phyloP scores from a whole-genome alignment of 2,888 invertebrate species.

The Drosophila testacea region DNA sequence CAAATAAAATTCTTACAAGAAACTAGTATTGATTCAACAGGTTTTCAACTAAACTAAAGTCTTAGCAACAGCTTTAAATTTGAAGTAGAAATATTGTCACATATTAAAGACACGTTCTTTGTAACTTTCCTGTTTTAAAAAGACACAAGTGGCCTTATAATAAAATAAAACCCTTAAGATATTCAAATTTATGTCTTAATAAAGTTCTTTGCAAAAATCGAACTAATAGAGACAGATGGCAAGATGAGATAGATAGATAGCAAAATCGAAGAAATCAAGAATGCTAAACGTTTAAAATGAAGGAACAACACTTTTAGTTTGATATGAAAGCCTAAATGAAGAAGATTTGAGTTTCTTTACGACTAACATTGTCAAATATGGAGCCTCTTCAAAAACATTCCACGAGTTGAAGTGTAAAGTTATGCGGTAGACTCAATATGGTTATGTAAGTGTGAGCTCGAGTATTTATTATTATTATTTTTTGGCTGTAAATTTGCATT shows the following conservation, averaged over 20 bases:
- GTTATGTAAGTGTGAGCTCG: constrained; percentile 43
- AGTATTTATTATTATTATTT: constrained; percentile 48
- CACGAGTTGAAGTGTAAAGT: constrained; percentile 24
- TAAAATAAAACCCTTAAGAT: too few species aligned
- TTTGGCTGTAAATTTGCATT: constrained; percentile 71
- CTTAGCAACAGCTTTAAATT: not conserved
- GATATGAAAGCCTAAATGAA: too few species aligned
- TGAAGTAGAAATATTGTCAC: not conserved
- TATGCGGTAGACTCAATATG: constrained; percentile 30
- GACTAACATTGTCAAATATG: not conserved
- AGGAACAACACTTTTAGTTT: too few species aligned
- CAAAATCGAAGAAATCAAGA: too few species aligned
- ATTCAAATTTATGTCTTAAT: too few species aligned
- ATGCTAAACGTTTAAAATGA: too few species aligned
- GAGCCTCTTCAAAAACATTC: not conserved
- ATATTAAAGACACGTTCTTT: not conserved
- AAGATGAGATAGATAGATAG: too few species aligned
- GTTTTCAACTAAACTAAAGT: not conserved
- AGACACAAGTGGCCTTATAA: too few species aligned
- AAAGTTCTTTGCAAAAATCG: too few species aligned
- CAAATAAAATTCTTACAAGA: not conserved
- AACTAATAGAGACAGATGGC: too few species aligned
- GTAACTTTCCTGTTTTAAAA: not conserved
- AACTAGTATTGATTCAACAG: constrained; percentile 7
- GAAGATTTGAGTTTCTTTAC: too few species aligned